phyloP scores from a whole-genome alignment of 2,797 vertebrate species.

The Argya squamiceps region DNA sequence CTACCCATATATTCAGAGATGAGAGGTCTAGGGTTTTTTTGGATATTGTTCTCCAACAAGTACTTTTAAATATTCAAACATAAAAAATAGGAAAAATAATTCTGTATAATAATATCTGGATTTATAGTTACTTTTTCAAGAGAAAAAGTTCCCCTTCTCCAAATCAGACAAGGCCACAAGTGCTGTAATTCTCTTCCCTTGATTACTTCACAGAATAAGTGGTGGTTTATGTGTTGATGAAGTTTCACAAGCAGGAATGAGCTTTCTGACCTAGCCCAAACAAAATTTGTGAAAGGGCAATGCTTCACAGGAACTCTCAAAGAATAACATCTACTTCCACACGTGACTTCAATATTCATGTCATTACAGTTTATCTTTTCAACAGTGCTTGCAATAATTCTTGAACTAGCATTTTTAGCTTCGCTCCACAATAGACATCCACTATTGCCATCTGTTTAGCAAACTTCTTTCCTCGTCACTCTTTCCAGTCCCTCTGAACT shows the following conservation, averaged over 20 bases:
- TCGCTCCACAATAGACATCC: not conserved
- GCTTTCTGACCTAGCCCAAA: not conserved
- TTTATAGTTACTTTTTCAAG: not conserved
- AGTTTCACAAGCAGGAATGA: not conserved
- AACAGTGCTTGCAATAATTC: not conserved
- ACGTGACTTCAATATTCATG: not conserved
- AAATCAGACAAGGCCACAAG: not conserved
- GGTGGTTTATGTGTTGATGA: not conserved
- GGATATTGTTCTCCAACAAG: accelerated
- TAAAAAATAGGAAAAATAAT: not conserved
- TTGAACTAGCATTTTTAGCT: not conserved
- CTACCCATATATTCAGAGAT: not conserved
- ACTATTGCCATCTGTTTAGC: not conserved
- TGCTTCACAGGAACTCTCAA: not conserved
- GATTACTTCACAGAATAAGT: not conserved
- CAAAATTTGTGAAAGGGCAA: not conserved
- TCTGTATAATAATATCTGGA: not conserved
- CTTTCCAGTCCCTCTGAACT: not conserved
- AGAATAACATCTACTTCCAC: not conserved
- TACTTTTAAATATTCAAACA: not conserved
- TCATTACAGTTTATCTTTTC: not conserved
- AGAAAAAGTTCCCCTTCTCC: not conserved
- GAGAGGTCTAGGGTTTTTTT: not conserved
- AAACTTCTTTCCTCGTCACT: not conserved
- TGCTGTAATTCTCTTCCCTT: not conserved